Evolutionary conservation across 2,888 invertebrate species (phyloP), one percentile per base, ranked within the genome.

Genomic region (Trachelus troglodyta): DNA sequence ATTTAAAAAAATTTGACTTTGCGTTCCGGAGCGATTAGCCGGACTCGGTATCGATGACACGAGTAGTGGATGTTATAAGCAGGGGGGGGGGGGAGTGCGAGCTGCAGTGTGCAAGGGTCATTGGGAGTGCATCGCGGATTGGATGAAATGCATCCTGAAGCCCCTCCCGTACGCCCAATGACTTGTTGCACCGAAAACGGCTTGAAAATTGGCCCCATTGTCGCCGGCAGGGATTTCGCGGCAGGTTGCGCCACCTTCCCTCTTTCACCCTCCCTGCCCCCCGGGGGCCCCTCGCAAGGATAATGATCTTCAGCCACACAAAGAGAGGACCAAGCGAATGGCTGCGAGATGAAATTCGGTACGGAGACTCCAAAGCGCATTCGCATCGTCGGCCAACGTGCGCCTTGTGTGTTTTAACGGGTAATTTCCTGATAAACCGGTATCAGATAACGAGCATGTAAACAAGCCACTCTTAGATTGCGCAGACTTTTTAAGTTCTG

Each of bases 101-200:
- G 15, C 15, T 40, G 40, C 40, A 40, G 0, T 15, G 40, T 23
- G 40, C 40, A 40, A 40, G 40, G 40, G 40, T 23, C 23, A 23
- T 23, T 6, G 40, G 23, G 9, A 56, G 40, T 56, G 40, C 40
- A 56, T 56, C 40, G 9, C 23, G 40, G 23, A 56, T 56, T 56
- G 40, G 40, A 23, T 23, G 40, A 56, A 56, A 56, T 56, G 40
- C 40, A 56, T 56, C 40, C 40, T 23, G 40, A 56, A 56, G 23
- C 40, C 40, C 40, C 40, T 56, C 40, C 23, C 30, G 71, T 9
- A 71, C 31, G 71, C 31, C 71, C 71, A 34, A 15, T 33, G 71
- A 30, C 71, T 71, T 71, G 71, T 71, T 71, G 71, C 71, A 71
- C 71, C 71, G 71, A 31, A 56, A 56, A 56, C 40, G 31, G 12